These are phyloP conservation scores for Endomychus coccineus DNA, from an alignment of 2,888 invertebrate genomes.

Conservation along the genomic window DNA sequence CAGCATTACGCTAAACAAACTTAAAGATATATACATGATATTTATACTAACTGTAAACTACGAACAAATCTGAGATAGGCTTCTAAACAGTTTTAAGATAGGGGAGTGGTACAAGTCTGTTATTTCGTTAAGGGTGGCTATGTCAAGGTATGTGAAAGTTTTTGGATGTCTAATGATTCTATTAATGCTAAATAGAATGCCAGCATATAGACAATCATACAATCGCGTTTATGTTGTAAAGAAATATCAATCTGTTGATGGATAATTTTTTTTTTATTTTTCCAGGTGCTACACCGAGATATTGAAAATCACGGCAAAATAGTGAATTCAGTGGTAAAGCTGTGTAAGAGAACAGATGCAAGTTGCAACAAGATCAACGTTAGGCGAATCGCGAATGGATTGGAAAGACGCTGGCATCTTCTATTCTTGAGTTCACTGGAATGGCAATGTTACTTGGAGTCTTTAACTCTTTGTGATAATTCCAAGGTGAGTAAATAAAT, in stretches of 20 bases:
- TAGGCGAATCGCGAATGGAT: conserved; percentile 53
- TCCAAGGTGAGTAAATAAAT: conserved; percentile 53
- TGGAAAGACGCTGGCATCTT: conserved; percentile 85
- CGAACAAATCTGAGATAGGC: too few species aligned
- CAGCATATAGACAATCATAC: too few species aligned
- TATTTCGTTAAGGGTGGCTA: too few species aligned
- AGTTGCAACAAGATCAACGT: conserved; percentile 36
- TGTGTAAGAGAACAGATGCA: conserved; percentile 52
- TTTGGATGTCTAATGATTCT: too few species aligned
- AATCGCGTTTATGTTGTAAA: too few species aligned
- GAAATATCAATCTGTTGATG: conserved; percentile 18
- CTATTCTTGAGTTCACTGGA: conserved; percentile 83
- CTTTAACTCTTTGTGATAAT: conserved; percentile 61
- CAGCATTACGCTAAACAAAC: too few species aligned
- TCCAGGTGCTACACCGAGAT: conserved; percentile 84
- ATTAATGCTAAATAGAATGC: too few species aligned
- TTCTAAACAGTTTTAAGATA: too few species aligned
- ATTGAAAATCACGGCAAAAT: conserved; percentile 86
- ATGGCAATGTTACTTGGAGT: conserved; percentile 87
- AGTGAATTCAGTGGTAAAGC: conserved; percentile 69
- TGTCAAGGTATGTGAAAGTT: too few species aligned
- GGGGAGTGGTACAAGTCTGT: too few species aligned
- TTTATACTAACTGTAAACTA: too few species aligned
- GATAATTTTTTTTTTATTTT: conserved; percentile 32
- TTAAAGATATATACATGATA: too few species aligned